Conservation (phyloP, 2,797 vertebrate species). For the Acanthurus tractus region DNA sequence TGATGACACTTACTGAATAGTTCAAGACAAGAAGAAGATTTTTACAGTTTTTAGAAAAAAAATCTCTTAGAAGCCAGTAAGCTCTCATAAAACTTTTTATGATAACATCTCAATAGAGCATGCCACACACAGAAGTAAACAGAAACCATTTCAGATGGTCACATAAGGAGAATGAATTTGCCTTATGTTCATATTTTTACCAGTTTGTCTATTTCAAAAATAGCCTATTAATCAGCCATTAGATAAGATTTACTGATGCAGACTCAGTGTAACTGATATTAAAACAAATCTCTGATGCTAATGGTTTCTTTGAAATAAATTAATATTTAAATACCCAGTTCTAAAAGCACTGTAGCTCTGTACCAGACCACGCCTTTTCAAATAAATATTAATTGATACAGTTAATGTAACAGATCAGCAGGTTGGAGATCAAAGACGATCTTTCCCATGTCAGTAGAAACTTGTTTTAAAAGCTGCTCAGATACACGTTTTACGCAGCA, state of each 20-base stretch:
- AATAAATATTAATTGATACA: slow-evolving; percentile 54
- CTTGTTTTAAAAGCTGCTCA: slow-evolving; percentile 35
- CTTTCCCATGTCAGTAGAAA: slow-evolving; percentile 41
- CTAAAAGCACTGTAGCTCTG: background rate
- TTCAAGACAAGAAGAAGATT: background rate
- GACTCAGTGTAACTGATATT: background rate
- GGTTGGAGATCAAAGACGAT: slow-evolving; percentile 60
- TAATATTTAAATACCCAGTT: slow-evolving; percentile 21
- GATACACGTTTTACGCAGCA: slow-evolving; percentile 16
- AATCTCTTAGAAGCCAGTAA: too few species aligned
- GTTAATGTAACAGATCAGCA: slow-evolving; percentile 62
- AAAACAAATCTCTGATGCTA: background rate
- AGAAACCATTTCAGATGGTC: background rate
- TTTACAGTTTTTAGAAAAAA: too few species aligned
- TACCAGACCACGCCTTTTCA: slow-evolving; percentile 37
- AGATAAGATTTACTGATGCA: too few species aligned
- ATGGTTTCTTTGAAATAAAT: slow-evolving; percentile 22
- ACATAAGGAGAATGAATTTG: too few species aligned
- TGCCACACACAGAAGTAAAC: background rate
- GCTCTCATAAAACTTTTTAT: too few species aligned
- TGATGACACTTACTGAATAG: background rate
- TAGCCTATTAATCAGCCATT: too few species aligned
- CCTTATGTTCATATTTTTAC: too few species aligned
- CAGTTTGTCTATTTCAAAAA: too few species aligned
- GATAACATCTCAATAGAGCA: too few species aligned